A percentile compares a stretch with the other conserved stretches of the same genome.
Evolutionary conservation across 2,888 invertebrate genomes (phyloP).

Genomic region (Thecocarcelia acutangulata): DNA sequence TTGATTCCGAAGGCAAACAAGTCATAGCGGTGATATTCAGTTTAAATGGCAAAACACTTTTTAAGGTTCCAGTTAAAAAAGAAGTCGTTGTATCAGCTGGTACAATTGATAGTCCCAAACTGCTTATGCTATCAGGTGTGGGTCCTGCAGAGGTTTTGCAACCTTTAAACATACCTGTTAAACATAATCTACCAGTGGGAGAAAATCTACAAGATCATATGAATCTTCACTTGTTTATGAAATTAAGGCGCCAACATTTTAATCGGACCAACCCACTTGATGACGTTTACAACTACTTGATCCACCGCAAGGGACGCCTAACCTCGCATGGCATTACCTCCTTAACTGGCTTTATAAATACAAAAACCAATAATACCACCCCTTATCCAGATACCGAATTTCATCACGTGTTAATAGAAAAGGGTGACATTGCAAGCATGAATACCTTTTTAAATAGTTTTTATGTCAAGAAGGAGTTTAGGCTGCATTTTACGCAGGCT

Average conservation of each 20-base stretch:
- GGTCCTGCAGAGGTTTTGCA: conserved; percentile 73
- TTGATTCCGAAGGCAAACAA: conserved; percentile 80
- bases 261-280: conserved; percentile 75
- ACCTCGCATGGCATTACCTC: conserved; percentile 78
- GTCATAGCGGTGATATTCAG: conserved; percentile 81
- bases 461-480: conserved; percentile 66
- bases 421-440: conserved; percentile 69
- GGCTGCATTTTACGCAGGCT: conserved; percentile 41
- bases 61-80: conserved; percentile 71
- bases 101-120: conserved; percentile 77
- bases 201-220: conserved; percentile 90
- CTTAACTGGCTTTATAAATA: conserved; percentile 83
- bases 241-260: conserved; percentile 73
- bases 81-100: conserved; percentile 79
- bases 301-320: conserved; percentile 82
- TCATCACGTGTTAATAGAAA: conserved; percentile 76
- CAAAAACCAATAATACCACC: conserved; percentile 70
- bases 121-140: conserved; percentile 79
- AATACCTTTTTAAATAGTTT: conserved; percentile 57
- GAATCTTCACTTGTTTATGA: conserved; percentile 80
- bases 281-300: conserved; percentile 80
- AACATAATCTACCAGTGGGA: conserved; percentile 82
- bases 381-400: conserved; percentile 84
- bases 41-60: conserved; percentile 79
- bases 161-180: conserved; percentile 70